A percentile compares a stretch with the other conserved stretches of the same genome.
These are phyloP conservation scores for Callaeas wilsoni DNA, from an alignment of 2,113 vertebrate genomes.

Conservation along the genomic window DNA sequence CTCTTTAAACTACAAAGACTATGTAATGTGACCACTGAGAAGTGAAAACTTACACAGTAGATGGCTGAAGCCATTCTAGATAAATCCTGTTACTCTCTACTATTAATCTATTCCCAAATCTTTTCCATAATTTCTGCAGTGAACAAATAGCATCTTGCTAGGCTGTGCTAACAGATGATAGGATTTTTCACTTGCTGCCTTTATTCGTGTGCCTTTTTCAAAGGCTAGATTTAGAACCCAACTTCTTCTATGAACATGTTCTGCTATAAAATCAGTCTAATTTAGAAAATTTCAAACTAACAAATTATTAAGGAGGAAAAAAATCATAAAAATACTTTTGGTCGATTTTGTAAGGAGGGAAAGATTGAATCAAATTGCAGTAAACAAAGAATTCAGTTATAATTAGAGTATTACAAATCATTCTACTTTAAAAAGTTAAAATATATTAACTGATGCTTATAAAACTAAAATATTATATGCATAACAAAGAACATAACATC, in stretches of 20 bases:
- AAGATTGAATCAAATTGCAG: fast-evolving
- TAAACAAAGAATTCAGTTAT: neutral
- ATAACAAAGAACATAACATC: neutral
- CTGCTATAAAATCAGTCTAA: neutral
- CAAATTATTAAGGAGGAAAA: neutral
- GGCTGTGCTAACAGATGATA: neutral
- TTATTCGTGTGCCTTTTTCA: neutral
- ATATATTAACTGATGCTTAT: neutral
- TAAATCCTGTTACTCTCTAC: neutral
- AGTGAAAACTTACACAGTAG: neutral
- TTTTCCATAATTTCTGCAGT: neutral
- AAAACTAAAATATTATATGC: neutral
- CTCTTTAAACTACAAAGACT: neutral
- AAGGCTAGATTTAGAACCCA: neutral
- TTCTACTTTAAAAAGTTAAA: neutral
- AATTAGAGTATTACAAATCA: neutral
- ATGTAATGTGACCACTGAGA: neutral
- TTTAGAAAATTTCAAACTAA: neutral
- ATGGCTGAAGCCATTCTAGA: neutral
- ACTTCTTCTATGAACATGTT: neutral
- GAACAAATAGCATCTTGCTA: neutral
- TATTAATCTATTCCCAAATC: neutral
- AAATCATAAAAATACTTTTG: fast-evolving
- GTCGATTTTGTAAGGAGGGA: neutral
- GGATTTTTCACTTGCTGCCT: neutral